Percentiles rank a stretch among this genome's conserved stretches.
Evolutionary conservation across 92 coral and sea anemone genomes (phyloP).

Genomic region (Ricordea florida): DNA sequence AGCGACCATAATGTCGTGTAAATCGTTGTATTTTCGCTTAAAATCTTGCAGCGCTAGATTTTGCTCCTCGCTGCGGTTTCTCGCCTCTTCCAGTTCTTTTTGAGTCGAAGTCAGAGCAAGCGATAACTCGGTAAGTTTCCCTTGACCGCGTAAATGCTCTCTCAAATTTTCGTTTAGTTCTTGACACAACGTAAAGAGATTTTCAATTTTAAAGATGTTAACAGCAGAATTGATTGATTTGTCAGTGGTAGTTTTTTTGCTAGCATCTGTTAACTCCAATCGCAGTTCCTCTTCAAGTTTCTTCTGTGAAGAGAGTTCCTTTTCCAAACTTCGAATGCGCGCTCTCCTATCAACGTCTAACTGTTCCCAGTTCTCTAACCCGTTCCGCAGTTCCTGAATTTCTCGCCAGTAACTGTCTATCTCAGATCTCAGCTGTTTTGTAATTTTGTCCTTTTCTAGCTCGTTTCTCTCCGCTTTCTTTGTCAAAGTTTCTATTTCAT

Average conservation of each 20-base stretch:
- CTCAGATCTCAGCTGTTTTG: conserved; percentile 41
- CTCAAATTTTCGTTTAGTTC: conserved; percentile 69
- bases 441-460: conserved; percentile 29
- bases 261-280: background rate
- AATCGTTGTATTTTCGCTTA: conserved; percentile 66
- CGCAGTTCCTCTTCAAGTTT: conserved; percentile 14
- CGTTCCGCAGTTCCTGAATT: conserved; percentile 46
- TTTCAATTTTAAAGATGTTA: conserved; percentile 27
- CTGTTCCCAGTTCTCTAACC: conserved; percentile 29
- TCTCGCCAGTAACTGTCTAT: conserved; percentile 58
- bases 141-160: conserved; percentile 63
- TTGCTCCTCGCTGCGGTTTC: conserved; percentile 56
- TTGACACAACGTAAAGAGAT: conserved; percentile 29
- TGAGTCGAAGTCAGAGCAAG: conserved; percentile 35
- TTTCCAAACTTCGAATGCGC: conserved; percentile 33
- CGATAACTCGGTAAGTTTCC: conserved; percentile 35
- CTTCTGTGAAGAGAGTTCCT: conserved; percentile 11
- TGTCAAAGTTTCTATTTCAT: conserved; percentile 71
- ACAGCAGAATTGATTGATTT: background rate
- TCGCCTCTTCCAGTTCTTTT: conserved; percentile 65
- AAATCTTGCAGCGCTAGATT: conserved; percentile 62
- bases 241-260: background rate
- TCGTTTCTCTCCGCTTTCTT: conserved; percentile 72
- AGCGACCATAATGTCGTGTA: conserved; percentile 61
- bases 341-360: conserved; percentile 16